phyloP scores from a whole-genome alignment of 2,888 invertebrate species.

The Heliconius charithonia region DNA sequence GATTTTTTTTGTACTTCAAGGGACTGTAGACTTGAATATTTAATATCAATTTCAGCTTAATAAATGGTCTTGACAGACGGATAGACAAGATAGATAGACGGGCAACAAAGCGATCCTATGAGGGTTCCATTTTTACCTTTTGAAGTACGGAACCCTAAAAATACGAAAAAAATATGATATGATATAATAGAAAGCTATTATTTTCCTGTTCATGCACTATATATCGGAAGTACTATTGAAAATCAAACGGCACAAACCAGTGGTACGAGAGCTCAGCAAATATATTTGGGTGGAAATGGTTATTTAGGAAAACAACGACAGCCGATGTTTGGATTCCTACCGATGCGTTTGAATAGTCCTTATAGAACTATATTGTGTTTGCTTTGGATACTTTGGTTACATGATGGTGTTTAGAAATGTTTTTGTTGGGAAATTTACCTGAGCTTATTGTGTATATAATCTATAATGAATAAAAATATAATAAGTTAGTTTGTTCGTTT shows the following conservation, averaged over 20 bases:
- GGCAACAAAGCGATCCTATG: no score
- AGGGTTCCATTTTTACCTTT: no score
- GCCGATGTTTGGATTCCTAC: constrained; percentile 34
- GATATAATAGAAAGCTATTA: background rate
- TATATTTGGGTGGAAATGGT: constrained; percentile 59
- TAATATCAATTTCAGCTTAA: no score
- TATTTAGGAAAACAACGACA: constrained; percentile 55
- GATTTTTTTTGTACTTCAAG: no score
- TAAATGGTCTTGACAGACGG: no score
- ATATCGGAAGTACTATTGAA: background rate
- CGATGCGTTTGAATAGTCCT: constrained; percentile 16
- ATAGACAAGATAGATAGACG: no score
- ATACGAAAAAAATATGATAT: no score
- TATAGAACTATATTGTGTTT: constrained; percentile 7
- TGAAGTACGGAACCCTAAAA: no score
- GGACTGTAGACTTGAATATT: no score
- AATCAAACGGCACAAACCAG: constrained; percentile 33
- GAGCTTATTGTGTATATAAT: background rate
- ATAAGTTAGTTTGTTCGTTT: background rate
- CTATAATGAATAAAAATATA: background rate
- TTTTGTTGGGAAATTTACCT: background rate
- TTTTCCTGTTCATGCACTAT: background rate
- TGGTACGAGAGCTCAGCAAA: constrained; percentile 53
- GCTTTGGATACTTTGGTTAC: background rate
- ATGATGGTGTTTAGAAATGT: background rate